Conservation (phyloP, 2,888 invertebrate genomes). For the Hydraecia micacea region DNA sequence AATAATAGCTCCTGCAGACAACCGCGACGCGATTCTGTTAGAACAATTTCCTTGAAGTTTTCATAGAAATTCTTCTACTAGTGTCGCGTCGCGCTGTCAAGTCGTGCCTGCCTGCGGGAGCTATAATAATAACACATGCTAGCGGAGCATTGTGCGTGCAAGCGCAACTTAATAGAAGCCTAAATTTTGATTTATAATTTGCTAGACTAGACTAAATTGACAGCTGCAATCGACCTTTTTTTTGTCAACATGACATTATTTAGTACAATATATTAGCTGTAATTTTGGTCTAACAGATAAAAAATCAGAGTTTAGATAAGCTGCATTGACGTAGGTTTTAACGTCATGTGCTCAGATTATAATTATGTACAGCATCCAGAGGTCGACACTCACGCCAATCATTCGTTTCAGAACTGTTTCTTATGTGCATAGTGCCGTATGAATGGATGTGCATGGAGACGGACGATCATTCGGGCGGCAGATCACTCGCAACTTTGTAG, state of each 20-base stretch:
- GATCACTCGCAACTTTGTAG: neutral
- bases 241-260: neutral
- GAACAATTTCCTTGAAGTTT: neutral
- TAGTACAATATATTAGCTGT: neutral
- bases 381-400: neutral
- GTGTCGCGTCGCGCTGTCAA: neutral
- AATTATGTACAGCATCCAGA: slow-evolving; percentile 5
- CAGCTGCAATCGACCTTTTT: neutral
- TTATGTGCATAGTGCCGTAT: neutral
- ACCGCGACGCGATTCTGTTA: neutral
- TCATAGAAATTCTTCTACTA: neutral
- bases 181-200: neutral
- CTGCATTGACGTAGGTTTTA: neutral
- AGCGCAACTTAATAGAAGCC: neutral
- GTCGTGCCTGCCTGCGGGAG: neutral
- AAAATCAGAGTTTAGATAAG: neutral
- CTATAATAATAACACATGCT: neutral
- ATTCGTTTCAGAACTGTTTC: neutral
- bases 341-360: neutral
- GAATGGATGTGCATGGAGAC: slow-evolving; percentile 9
- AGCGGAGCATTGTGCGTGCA: neutral
- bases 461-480: neutral
- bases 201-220: neutral
- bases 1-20: neutral
- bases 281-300: neutral